Conservation (phyloP, 1,140 invertebrate species). For the Megalonaias nervosa region DNA sequence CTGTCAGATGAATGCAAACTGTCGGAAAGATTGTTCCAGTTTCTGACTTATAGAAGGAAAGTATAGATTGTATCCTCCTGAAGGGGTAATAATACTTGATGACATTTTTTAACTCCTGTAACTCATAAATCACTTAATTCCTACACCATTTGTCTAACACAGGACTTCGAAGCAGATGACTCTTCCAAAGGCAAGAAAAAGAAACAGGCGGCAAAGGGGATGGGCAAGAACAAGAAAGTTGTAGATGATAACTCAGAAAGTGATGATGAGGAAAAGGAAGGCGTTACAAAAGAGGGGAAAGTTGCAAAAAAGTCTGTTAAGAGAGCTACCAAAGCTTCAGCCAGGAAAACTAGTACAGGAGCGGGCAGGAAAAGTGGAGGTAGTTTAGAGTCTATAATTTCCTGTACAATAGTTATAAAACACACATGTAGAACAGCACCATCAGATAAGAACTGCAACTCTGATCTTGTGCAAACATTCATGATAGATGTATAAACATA, state of each 20-base stretch:
- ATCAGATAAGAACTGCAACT: too few relatives aligned
- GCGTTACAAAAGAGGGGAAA: conserved; percentile 69
- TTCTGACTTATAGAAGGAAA: too few relatives aligned
- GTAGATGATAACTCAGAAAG: conserved; percentile 4
- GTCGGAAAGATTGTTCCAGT: too few relatives aligned
- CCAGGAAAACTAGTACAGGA: conserved; percentile 33
- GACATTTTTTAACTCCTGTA: too few relatives aligned
- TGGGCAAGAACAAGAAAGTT: neutral
- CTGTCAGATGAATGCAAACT: too few relatives aligned
- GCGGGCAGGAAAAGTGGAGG: conserved; percentile 37
- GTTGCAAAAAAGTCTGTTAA: conserved; percentile 47
- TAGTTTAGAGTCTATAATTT: neutral
- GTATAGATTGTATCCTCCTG: too few relatives aligned
- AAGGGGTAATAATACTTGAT: too few relatives aligned
- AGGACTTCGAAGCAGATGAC: conserved; percentile 26
- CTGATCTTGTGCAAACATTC: too few relatives aligned
- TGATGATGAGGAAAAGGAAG: conserved; percentile 46
- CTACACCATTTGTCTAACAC: neutral
- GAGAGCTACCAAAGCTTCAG: conserved; percentile 29
- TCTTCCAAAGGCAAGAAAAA: conserved; percentile 10
- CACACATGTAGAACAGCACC: too few relatives aligned
- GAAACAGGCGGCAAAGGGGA: conserved; percentile 1
- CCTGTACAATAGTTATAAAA: neutral
- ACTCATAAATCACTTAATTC: too few relatives aligned
- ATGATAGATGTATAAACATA: too few relatives aligned